Base-by-base conservation (phyloP, 2,113 vertebrate genomes). In the Takifugu flavidus region DNA sequence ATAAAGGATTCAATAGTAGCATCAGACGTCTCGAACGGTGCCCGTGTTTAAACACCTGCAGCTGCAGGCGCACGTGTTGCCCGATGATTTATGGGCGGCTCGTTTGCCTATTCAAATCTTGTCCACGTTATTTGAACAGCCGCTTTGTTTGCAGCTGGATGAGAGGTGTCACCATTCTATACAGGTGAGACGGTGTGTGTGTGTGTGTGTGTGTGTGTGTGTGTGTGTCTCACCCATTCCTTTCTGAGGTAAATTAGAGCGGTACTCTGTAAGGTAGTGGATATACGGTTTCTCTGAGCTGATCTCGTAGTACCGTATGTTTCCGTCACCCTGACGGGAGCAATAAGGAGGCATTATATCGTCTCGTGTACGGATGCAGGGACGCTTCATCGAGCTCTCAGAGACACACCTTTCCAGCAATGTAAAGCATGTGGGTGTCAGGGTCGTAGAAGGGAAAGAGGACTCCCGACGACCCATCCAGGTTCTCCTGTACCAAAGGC, bases 251-350 rank as follows among this genome's bases (percentile, higher is more conserved):
- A 88, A 78, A 31, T 25, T 57, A 53, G 95, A 97, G 68, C 90
- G 94, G 80, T 93, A 95, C 26, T 98, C 95, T 1, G 81, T 94
- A 68, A 98, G 80, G 86, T 87, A 96, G 80, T 84, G 92, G 77
- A 97, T 77, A 75, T 94, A 91, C 0, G 95, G 95, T 65, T 95
- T 96, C 73, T 94, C 91, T 3, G 86, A 47, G 74, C 84, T 93
- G 82, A 98, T 87, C 72, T 98, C 95, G 3, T 96, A 97, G 89
- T 97, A 98, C 59, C 92, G 89, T 72, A 98, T 96, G 75, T 94
- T 96, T 59, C 94, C 94, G 10, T 98, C 95, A 52, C 95, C 95
- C 95, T 98, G 67, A 28, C 43, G 54, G 13, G 52, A 10, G 71
- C 59, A 72, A 44, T 4, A 25, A 1, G 34, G 46, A 13, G 7